Conservation (phyloP, 2,113 vertebrate genomes). For the Pyxicephalus adspersus region DNA sequence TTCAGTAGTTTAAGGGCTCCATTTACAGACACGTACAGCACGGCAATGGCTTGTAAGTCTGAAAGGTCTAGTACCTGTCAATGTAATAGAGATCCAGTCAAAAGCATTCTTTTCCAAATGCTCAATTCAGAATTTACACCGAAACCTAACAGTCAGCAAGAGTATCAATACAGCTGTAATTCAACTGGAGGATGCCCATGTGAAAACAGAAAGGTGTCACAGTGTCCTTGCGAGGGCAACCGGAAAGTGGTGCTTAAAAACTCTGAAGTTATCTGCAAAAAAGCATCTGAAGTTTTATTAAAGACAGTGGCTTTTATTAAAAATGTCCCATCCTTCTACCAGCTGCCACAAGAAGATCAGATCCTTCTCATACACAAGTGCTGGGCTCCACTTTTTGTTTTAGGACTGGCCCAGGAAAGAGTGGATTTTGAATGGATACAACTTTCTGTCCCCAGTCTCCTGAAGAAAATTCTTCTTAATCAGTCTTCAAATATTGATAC, state of each 20-base stretch:
- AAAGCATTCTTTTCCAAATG: slow-evolving; percentile 59
- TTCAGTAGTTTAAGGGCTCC: accelerated
- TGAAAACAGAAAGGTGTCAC: slow-evolving; percentile 50
- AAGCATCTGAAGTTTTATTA: slow-evolving; percentile 62
- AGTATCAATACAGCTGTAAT: accelerated
- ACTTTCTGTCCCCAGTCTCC: slow-evolving; percentile 60
- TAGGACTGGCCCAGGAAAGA: slow-evolving; percentile 64
- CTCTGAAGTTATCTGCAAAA: slow-evolving; percentile 51
- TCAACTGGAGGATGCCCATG: slow-evolving; percentile 55
- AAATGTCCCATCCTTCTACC: slow-evolving; percentile 66
- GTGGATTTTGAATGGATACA: slow-evolving; percentile 64
- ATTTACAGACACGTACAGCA: background rate
- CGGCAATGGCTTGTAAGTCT: slow-evolving; percentile 51
- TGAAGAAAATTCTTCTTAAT: slow-evolving; percentile 64
- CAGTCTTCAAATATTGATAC: slow-evolving; percentile 52
- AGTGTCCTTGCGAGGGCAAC: slow-evolving; percentile 16
- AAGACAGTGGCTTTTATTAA: slow-evolving; percentile 64
- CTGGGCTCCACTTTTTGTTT: slow-evolving; percentile 63
- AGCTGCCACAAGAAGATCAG: slow-evolving; percentile 61
- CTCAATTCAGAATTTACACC: slow-evolving; percentile 46
- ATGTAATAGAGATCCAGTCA: slow-evolving; percentile 1
- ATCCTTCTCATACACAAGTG: slow-evolving; percentile 58
- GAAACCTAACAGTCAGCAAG: slow-evolving; percentile 6
- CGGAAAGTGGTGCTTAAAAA: slow-evolving; percentile 58
- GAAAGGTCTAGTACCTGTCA: slow-evolving; percentile 35